Conservation (phyloP, 2,888 invertebrate genomes). For the Alsophila aescularia region DNA sequence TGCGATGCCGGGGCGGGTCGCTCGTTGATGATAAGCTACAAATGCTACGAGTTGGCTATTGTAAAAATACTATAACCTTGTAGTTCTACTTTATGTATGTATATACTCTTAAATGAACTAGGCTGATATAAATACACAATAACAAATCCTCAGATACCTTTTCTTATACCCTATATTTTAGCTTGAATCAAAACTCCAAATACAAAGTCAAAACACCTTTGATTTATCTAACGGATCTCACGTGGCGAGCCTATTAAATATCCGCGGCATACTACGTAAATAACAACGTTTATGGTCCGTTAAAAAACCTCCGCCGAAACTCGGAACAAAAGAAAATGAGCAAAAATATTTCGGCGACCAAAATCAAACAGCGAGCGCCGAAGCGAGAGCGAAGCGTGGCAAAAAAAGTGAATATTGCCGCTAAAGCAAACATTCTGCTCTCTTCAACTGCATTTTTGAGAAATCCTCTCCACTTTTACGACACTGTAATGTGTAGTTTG, state of each 20-base stretch:
- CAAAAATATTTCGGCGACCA: slow-evolving; percentile 32
- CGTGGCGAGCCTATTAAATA: slow-evolving; percentile 35
- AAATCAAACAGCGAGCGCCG: slow-evolving; percentile 31
- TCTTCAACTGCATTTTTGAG: no score
- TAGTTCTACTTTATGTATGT: no score
- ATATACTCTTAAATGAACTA: no score
- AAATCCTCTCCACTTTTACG: no score
- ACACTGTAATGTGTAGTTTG: background rate
- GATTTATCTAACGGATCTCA: slow-evolving; percentile 21
- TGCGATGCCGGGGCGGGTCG: no score
- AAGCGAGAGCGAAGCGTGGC: background rate
- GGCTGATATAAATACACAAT: no score
- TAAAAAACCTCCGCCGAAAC: slow-evolving; percentile 38
- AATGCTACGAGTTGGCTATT: no score
- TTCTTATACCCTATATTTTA: background rate
- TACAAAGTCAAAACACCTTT: slow-evolving; percentile 33
- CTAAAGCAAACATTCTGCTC: background rate
- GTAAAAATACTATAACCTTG: no score
- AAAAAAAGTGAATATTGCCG: slow-evolving; percentile 16
- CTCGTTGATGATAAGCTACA: no score
- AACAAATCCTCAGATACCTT: no score
- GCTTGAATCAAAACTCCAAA: slow-evolving; percentile 13
- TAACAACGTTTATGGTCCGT: slow-evolving; percentile 36
- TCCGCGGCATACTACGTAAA: slow-evolving; percentile 26
- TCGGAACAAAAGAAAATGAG: slow-evolving; percentile 33